These are phyloP conservation scores for Aphidius gifuensis DNA, from an alignment of 1,140 invertebrate genomes.

Conservation along the genomic window DNA sequence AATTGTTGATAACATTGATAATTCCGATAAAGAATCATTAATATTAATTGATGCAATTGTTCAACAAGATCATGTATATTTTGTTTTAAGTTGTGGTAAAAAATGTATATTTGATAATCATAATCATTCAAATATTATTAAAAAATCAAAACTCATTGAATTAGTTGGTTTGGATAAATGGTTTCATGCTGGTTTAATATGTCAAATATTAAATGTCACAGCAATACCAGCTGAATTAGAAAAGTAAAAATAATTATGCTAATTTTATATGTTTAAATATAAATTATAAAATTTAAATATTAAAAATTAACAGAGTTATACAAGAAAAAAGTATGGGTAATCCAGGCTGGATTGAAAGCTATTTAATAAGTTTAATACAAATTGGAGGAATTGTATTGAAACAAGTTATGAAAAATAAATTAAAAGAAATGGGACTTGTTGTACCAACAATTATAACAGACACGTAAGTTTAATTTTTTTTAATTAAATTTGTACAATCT, in stretches of 20 bases:
- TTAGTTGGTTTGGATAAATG: conserved; percentile 52
- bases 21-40: conserved; percentile 58
- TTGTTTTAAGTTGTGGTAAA: conserved; percentile 40
- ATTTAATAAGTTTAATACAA: conserved; percentile 60
- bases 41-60: conserved; percentile 49
- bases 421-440: conserved; percentile 47
- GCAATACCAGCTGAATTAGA: conserved; percentile 62
- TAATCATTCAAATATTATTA: conserved; percentile 30
- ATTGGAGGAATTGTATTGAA: conserved; percentile 50
- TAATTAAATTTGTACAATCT: background rate
- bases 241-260: conserved; percentile 49
- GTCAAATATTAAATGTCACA: conserved; percentile 61
- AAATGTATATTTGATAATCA: conserved; percentile 31
- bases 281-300: background rate
- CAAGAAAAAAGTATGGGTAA: conserved; percentile 60
- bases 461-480: conserved; percentile 35
- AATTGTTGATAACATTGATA: conserved; percentile 57
- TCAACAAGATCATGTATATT: conserved; percentile 36
- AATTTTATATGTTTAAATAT: background rate
- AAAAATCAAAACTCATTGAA: conserved; percentile 37
- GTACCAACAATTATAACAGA: conserved; percentile 40
- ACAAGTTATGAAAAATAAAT: conserved; percentile 41
- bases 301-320: conserved; percentile 49
- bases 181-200: conserved; percentile 60
- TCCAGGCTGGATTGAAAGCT: conserved; percentile 66